phyloP scores from a whole-genome alignment of 1,140 invertebrate species.

The Brachionus calyciflorus region DNA sequence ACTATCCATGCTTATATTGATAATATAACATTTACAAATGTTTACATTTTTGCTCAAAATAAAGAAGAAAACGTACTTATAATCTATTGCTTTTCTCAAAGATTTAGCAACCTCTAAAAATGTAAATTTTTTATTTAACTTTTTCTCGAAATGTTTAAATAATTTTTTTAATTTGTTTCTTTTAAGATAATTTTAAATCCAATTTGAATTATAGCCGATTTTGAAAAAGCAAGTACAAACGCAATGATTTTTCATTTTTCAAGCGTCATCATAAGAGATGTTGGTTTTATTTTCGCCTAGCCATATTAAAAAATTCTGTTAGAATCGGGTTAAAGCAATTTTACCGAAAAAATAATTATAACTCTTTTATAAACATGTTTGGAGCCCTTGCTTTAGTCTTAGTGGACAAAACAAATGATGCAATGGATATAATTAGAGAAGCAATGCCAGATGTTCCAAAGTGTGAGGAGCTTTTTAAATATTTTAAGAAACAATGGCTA shows the following conservation, averaged over 20 bases:
- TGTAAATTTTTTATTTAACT: too few species aligned
- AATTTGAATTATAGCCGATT: not conserved
- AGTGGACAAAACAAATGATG: not conserved
- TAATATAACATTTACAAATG: not conserved
- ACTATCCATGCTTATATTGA: constrained; percentile 3
- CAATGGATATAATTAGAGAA: not conserved
- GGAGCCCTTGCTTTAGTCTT: not conserved
- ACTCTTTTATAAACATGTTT: constrained; percentile 1
- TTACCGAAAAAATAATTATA: not conserved
- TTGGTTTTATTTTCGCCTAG: not conserved
- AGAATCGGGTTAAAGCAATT: not conserved
- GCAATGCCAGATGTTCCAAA: not conserved
- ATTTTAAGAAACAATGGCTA: not conserved
- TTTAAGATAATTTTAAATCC: not conserved
- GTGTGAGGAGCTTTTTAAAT: not conserved
- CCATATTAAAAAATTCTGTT: not conserved
- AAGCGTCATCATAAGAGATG: not conserved
- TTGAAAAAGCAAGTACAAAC: not conserved
- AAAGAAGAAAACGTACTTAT: not conserved
- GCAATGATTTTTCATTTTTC: not conserved
- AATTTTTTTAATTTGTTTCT: too few species aligned
- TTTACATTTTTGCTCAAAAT: constrained; percentile 11
- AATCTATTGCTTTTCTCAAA: not conserved
- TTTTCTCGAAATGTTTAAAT: too few species aligned
- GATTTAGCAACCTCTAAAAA: not conserved